Evolutionary conservation across 2,113 vertebrate genomes (phyloP), one percentile per base, ranked within the genome.

Genomic region (Gadus macrocephalus): DNA sequence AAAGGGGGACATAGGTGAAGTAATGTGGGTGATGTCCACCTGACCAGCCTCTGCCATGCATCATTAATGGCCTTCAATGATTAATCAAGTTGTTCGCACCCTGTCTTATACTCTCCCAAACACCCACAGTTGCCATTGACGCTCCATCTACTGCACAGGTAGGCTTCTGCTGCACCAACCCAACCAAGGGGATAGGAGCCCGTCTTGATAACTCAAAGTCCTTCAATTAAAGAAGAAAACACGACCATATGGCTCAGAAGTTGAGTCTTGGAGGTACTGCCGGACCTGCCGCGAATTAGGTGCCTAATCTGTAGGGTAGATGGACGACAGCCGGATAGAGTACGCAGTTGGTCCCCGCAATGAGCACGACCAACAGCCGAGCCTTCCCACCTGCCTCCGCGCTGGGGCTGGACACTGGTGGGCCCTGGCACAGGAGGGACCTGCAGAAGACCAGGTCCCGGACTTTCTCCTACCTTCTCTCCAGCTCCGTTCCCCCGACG

Each of bases 31-130:
- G 78, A 67, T 66, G 75, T 88, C 74, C 80, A 81, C 75, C 81
- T 82, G 81, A 83, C 81, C 77, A 75, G 67, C 78, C 70, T 62
- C 3, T 20, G 28, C 53, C 66, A 78, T 92, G 77, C 82, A 92
- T 89, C 68, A 84, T 91, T 91, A 55, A 92, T 89, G 83, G 0
- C 0, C 79, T 81, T 92, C 67, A 71, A 91, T 89, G 77, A 90
- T 92, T 90, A 55, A 92, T 87, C 78, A 22, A 9, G 55, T 79
- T 68, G 72, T 16, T 74, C 72, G 72, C 68, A 64, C 42, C 42
- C 42, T 11, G 2, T 9, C 42, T 49, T 14, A 9, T 14, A 49
- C 9, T 49, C 42, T 12, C 42, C 73, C 71, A 20, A 20, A 53
- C 70, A 69, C 61, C 69, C 38, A 17, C 27, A 62, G 68, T 62